Evolutionary conservation across 23 tunicate genomes (phyloP), one percentile per base, ranked within the genome.

Genomic region (Styela plicata): DNA sequence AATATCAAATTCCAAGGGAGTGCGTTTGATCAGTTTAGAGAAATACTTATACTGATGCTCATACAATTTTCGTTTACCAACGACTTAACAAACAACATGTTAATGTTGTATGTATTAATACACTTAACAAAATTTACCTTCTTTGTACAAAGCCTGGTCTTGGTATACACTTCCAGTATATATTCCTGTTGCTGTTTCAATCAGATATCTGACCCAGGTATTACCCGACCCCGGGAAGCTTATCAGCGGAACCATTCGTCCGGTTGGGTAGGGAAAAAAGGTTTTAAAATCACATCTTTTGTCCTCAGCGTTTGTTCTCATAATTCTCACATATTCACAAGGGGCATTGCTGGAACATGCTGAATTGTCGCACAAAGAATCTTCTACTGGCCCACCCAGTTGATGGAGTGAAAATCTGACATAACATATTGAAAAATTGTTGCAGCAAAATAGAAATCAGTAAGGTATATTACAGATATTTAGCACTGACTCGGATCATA

Each of bases 191-290:
- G 83, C 83, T 5, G 22, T 16, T 85, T 85, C 89, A 32, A 85
- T 78, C 31, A 85, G 61, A 85, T 78, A 64, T 27, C 89, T 73
- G 27, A 78, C 26, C 89, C 89, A 85, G 63, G 83, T 85, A 78
- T 85, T 85, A 21, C 89, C 89, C 5, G 83, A 78, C 1, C 89
- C 89, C 2, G 89, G 89, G 68, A 78, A 85, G 52, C 83, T 83
- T 22, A 74, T 27, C 27, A 83, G 63, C 17, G 71, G 73, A 3
- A 36, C 31, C 24, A 62, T 62, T 52, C 53, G 34, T 21, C 69
- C 61, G 28, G 10, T 22, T 2, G 36, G 20, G 20, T 70, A 33
- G 0, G 78, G 34, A 2, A 83, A 24, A 31, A 83, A 83, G 31
- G 21, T 63, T 34, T 61, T 83, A n/a, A 33, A 17, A 7, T 31